Conservation (phyloP, 2,888 invertebrate genomes). For the Hydraecia micacea region DNA sequence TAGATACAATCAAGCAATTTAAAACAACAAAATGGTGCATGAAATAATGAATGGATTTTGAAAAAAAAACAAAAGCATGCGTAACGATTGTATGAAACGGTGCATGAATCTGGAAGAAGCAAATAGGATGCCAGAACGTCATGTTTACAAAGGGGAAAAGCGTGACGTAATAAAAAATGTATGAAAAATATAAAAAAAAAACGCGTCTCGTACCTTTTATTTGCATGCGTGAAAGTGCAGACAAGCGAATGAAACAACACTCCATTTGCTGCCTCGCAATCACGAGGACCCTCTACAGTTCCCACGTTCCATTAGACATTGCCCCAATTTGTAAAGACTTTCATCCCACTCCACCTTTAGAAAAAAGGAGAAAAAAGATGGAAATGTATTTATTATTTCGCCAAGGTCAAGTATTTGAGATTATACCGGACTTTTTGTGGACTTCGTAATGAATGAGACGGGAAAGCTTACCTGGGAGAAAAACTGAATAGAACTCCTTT, state of each 20-base stretch:
- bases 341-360: slow-evolving; percentile 64
- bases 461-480: slow-evolving; percentile 58
- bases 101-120: slow-evolving; percentile 18
- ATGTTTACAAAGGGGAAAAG: neutral
- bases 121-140: slow-evolving; percentile 24
- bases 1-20: slow-evolving; percentile 17
- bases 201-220: slow-evolving; percentile 61
- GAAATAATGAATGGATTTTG: neutral
- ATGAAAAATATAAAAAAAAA: slow-evolving; percentile 26
- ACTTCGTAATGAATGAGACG: slow-evolving; percentile 68
- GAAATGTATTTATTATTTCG: slow-evolving; percentile 74
- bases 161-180: slow-evolving; percentile 13
- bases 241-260: slow-evolving; percentile 75
- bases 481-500: slow-evolving; percentile 61
- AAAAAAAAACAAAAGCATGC: neutral
- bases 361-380: slow-evolving; percentile 69
- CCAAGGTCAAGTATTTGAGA: slow-evolving; percentile 70
- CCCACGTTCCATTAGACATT: slow-evolving; percentile 80
- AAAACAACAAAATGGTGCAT: neutral
- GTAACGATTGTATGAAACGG: neutral
- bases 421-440: slow-evolving; percentile 67
- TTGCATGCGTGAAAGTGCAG: slow-evolving; percentile 72
- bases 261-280: slow-evolving; percentile 67
- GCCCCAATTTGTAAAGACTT: slow-evolving; percentile 77
- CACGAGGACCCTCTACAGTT: slow-evolving; percentile 70